phyloP scores from a whole-genome alignment of 2,888 invertebrate species.

The Acleris emargana region DNA sequence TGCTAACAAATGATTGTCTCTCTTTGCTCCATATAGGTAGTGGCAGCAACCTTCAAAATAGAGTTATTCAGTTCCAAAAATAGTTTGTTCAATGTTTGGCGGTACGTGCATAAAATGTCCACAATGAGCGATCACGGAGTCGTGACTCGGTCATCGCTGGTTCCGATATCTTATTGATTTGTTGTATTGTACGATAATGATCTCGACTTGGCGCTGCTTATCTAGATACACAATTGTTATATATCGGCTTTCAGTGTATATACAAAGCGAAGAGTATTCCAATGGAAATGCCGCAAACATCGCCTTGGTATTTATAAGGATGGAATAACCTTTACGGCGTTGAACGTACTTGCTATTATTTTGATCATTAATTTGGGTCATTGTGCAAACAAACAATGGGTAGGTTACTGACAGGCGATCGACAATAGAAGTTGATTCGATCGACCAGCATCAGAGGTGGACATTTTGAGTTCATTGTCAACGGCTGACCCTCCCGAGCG shows the following conservation, averaged over 20 bases:
- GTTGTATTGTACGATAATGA: constrained; percentile 63
- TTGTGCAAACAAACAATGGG: constrained; percentile 37
- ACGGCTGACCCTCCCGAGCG: constrained; percentile 57
- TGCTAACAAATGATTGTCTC: constrained; percentile 24
- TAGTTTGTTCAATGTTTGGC: constrained; percentile 50
- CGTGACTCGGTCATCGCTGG: constrained; percentile 45
- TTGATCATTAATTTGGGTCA: constrained; percentile 35
- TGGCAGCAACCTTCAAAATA: constrained; percentile 48
- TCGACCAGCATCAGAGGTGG: constrained; percentile 47
- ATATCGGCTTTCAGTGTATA: constrained; percentile 31
- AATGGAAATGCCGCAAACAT: constrained; percentile 46
- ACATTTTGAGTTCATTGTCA: constrained; percentile 79
- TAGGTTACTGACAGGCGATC: constrained; percentile 48
- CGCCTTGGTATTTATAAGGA: constrained; percentile 60
- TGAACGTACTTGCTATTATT: constrained; percentile 23
- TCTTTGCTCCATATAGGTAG: constrained; percentile 27
- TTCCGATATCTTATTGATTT: constrained; percentile 59
- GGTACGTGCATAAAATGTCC: constrained; percentile 49
- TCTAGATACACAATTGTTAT: constrained; percentile 43
- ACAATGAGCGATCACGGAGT: constrained; percentile 43
- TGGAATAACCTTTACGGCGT: constrained; percentile 49
- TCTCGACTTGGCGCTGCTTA: constrained; percentile 53
- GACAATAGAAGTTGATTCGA: constrained; percentile 52
- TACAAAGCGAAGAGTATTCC: constrained; percentile 26
- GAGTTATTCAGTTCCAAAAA: constrained; percentile 54